phyloP scores from a whole-genome alignment of 2,888 invertebrate genomes.

The Rapana venosa region DNA sequence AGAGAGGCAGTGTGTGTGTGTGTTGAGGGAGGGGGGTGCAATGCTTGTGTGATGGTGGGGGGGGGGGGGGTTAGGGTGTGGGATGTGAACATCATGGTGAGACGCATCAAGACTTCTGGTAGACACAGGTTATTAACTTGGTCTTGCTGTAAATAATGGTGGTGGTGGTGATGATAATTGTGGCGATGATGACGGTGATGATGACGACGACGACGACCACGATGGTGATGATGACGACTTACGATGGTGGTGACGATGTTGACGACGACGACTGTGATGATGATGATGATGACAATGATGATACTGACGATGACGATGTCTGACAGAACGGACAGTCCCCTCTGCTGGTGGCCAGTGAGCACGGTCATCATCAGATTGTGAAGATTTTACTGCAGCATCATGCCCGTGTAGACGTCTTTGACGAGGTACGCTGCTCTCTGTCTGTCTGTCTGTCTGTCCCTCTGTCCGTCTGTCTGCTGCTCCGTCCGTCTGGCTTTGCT shows the following conservation, averaged over 20 bases:
- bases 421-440: conserved; percentile 83
- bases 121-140: too few relatives aligned
- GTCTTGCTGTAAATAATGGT: too few relatives aligned
- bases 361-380: conserved; percentile 96
- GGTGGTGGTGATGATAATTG: background rate
- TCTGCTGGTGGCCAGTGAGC: conserved; percentile 94
- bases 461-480: background rate
- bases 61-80: background rate
- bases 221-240: background rate
- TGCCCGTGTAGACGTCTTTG: conserved; percentile 99
- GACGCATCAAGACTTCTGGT: too few relatives aligned
- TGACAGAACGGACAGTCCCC: conserved; percentile 91
- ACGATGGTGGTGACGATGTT: background rate
- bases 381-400: conserved; percentile 90
- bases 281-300: conserved; percentile 12
- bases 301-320: background rate
- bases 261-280: background rate
- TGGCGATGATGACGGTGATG: background rate
- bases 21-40: conserved; percentile 4
- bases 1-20: background rate
- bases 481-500: background rate
- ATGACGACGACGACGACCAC: background rate
- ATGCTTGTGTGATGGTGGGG: background rate
- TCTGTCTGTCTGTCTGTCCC: background rate
- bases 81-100: background rate